These are phyloP conservation scores for Orientallactaga bullata DNA, from an alignment of 2,113 vertebrate genomes.

Conservation along the genomic window DNA sequence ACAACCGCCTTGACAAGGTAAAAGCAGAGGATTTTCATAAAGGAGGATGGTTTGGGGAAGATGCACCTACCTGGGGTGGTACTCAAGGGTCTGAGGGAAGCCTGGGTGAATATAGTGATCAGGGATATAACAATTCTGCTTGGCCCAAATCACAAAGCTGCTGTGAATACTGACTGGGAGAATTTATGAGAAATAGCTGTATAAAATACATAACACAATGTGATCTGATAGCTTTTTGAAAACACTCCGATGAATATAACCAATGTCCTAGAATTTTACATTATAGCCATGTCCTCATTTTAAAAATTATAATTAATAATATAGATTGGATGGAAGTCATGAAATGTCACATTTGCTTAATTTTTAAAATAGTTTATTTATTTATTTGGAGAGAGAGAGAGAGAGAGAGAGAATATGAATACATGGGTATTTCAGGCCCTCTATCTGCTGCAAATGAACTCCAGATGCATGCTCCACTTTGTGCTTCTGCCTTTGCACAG, in stretches of 20 bases:
- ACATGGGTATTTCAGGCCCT: no score
- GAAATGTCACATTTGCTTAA: constrained; percentile 18
- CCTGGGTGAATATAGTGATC: neutral
- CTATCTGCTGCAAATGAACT: no score
- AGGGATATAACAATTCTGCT: neutral
- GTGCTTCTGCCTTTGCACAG: no score
- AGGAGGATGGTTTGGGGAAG: neutral
- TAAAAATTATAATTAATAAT: neutral
- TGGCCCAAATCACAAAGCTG: neutral
- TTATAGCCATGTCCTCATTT: neutral
- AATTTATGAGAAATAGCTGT: neutral
- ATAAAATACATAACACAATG: neutral
- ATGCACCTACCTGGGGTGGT: neutral
- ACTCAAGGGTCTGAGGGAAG: neutral
- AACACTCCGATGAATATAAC: neutral
- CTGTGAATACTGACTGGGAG: neutral
- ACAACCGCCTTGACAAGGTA: constrained; percentile 83
- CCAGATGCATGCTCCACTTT: no score
- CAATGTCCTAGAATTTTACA: neutral
- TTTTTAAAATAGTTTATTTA: neutral
- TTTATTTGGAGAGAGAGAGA: no score
- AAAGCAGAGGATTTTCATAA: constrained; percentile 12
- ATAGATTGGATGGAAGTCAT: neutral
- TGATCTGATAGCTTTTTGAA: neutral
- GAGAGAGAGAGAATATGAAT: no score